These are phyloP conservation scores for Podarcis cretensis DNA, from an alignment of 2,113 vertebrate species.

Conservation along the genomic window DNA sequence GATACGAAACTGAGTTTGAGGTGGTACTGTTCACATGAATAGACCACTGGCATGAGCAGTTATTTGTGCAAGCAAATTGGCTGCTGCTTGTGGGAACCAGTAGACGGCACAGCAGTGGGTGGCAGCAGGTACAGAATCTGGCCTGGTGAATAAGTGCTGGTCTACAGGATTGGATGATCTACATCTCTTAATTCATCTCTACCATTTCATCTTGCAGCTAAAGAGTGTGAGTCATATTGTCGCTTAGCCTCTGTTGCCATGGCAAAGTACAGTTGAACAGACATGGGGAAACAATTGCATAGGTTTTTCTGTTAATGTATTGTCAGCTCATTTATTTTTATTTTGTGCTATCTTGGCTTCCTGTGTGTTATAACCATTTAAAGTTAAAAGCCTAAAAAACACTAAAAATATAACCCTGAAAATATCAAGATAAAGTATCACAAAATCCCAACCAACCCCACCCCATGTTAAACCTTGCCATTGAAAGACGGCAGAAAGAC, in stretches of 20 bases:
- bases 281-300: neutral
- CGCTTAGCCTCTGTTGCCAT: slow-evolving; percentile 5
- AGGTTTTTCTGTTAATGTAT: neutral
- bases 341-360: neutral
- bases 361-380: neutral
- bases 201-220: neutral
- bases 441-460: neutral
- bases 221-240: slow-evolving; percentile 12
- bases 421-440: neutral
- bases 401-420: neutral
- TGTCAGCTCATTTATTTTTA: neutral
- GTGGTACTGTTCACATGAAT: neutral
- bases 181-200: neutral
- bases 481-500: neutral
- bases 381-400: neutral
- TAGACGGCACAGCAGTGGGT: neutral
- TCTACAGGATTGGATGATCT: too few relatives aligned
- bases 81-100: neutral
- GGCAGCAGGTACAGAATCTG: neutral
- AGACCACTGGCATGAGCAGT: neutral
- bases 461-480: neutral
- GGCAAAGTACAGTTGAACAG: neutral
- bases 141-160: neutral
- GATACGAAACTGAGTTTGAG: neutral
- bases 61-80: neutral